A percentile compares a stretch with the other conserved stretches of the same genome.
phyloP scores from a whole-genome alignment of 1,140 invertebrate species.

The Pseudomyrmex sp. region DNA sequence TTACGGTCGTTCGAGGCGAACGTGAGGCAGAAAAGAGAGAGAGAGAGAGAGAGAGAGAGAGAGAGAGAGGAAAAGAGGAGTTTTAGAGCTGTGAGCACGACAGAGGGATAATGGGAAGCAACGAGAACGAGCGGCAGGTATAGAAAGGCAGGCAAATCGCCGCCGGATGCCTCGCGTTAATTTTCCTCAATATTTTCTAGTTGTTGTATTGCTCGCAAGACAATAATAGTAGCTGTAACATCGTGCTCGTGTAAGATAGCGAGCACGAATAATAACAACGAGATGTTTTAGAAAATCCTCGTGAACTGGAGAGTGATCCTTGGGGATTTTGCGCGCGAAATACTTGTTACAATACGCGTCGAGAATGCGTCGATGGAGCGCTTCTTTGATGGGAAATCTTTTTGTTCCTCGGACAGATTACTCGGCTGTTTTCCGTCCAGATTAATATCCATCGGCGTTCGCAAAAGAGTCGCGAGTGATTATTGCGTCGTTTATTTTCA shows the following conservation, averaged over 20 bases:
- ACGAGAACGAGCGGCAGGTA: neutral
- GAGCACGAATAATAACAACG: slow-evolving; percentile 10
- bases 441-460: slow-evolving; percentile 23
- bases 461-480: neutral
- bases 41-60: neutral
- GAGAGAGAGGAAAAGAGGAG: slow-evolving; percentile 6
- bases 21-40: neutral
- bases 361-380: neutral
- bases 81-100: slow-evolving; percentile 32
- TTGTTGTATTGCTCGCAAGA: slow-evolving; percentile 28
- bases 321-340: neutral
- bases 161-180: slow-evolving; percentile 4
- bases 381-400: slow-evolving; percentile 11
- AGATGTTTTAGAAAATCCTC: slow-evolving; percentile 25
- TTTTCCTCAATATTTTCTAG: slow-evolving; percentile 41
- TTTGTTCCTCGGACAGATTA: slow-evolving; percentile 16
- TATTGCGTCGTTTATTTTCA: neutral
- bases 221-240: neutral
- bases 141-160: slow-evolving; percentile 27
- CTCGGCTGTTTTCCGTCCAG: neutral
- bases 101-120: slow-evolving; percentile 34
- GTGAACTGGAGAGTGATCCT: neutral
- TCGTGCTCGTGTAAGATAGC: neutral
- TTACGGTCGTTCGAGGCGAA: neutral
- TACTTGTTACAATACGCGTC: neutral